phyloP scores from a whole-genome alignment of 2,888 invertebrate genomes.

The Strigamia transsilvanica region DNA sequence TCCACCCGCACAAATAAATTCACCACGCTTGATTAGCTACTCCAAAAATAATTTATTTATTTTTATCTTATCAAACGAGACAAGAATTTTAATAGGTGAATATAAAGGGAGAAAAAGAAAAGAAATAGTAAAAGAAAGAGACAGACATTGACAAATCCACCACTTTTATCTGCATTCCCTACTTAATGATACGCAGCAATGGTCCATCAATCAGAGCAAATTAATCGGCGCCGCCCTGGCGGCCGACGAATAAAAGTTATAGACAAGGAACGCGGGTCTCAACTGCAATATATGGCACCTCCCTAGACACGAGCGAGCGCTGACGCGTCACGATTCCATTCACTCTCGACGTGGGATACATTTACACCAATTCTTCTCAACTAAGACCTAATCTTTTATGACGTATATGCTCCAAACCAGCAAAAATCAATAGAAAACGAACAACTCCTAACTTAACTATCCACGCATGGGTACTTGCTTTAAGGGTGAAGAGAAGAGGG shows the following conservation, averaged over 20 bases:
- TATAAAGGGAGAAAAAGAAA: not conserved
- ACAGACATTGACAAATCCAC: slow-evolving; percentile 51
- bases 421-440: not conserved
- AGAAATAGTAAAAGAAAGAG: not conserved
- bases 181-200: slow-evolving; percentile 52
- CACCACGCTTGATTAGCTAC: too few species aligned
- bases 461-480: slow-evolving; percentile 3
- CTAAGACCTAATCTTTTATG: slow-evolving; percentile 8
- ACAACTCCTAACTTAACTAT: slow-evolving; percentile 8
- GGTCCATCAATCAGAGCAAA: slow-evolving; percentile 52
- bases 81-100: not conserved
- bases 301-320: not conserved
- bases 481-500: not conserved
- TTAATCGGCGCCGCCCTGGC: slow-evolving; percentile 41
- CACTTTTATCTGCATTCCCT: slow-evolving; percentile 52
- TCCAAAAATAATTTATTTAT: not conserved
- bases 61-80: not conserved
- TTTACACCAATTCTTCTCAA: slow-evolving; percentile 1
- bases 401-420: not conserved
- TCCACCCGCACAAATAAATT: not conserved
- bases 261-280: slow-evolving; percentile 8
- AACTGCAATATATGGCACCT: slow-evolving; percentile 8
- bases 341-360: slow-evolving; percentile 1
- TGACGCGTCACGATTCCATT: slow-evolving; percentile 2
- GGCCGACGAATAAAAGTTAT: slow-evolving; percentile 8